Base-by-base conservation (phyloP, 2,888 invertebrate species). In the Catocala sponsa region DNA sequence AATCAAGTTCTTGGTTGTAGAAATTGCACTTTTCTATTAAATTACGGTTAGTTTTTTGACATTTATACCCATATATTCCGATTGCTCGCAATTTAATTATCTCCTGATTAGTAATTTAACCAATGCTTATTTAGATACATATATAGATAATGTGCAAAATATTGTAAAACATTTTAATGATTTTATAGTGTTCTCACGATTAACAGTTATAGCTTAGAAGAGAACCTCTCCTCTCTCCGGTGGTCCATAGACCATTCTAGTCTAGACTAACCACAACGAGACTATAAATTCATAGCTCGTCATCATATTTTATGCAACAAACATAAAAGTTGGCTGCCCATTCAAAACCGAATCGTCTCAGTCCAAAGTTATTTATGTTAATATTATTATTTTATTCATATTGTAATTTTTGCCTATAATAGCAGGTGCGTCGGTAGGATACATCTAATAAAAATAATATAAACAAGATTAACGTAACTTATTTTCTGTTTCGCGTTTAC, bases 401-500 rank as follows among this genome's bases (percentile, higher is more conserved):
- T 76, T 72, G 15, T 65, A 66, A 68, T 70, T 59, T 70, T 58
- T 61, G 70, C 64, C 42, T 55, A 55, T 47, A 59, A 49, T 44
- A 48, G 70, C 74, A 78, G 79, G 72, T 79, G 78, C 60, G 46
- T 44, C 44, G 44, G 44, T 71, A 71, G 65, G 56, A 62, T 70
- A 70, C 65, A 56, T 47, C 13, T 63, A 66, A 70, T 65, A 60
- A 70, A 64, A 66, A 79, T 67, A 75, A 75, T 44, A 12, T 44
- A 76, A 72, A 68, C 65, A 74, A 74, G 72, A 77, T 68, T 57
- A 53, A 63, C 55, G 62, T 50, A 49, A 68, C 57, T 70, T 63
- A 67, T 67, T 66, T 62, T 57, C 64, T 62, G 72, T 68, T 78
- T 74, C 65, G 80, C 73, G 66, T 67, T 61, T 68, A 61, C 55